These are phyloP conservation scores for Squalus acanthias DNA, from an alignment of 2,797 vertebrate species.

Conservation along the genomic window DNA sequence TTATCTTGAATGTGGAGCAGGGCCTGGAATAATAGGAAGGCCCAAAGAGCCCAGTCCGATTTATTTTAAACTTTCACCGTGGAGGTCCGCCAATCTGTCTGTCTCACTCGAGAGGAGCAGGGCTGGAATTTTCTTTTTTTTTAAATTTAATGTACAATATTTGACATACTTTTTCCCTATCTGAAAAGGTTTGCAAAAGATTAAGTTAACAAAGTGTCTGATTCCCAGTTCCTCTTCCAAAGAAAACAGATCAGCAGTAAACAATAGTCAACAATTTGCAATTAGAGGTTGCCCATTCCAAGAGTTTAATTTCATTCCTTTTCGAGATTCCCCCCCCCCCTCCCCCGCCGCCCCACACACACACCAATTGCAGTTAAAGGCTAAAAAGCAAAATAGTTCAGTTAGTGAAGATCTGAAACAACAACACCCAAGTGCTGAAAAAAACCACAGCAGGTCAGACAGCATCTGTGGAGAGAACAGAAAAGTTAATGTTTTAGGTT, in stretches of 20 bases:
- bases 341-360: no score
- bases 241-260: neutral
- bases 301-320: neutral
- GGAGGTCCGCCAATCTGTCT: neutral
- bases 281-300: neutral
- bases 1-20: neutral
- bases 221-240: neutral
- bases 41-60: neutral
- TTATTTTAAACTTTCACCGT: neutral
- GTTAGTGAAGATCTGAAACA: neutral
- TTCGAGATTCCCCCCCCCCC: neutral
- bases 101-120: neutral
- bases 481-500: neutral
- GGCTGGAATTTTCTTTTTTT: neutral
- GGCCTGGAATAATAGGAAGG: neutral
- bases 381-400: neutral
- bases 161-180: neutral
- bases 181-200: neutral
- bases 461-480: neutral
- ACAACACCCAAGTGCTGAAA: neutral
- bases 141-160: neutral
- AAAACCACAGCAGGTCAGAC: neutral
- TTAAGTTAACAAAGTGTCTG: neutral
- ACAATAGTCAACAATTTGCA: neutral
- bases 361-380: neutral